phyloP scores from a whole-genome alignment of 2,888 invertebrate species.

The Asteroscopus sphinx region DNA sequence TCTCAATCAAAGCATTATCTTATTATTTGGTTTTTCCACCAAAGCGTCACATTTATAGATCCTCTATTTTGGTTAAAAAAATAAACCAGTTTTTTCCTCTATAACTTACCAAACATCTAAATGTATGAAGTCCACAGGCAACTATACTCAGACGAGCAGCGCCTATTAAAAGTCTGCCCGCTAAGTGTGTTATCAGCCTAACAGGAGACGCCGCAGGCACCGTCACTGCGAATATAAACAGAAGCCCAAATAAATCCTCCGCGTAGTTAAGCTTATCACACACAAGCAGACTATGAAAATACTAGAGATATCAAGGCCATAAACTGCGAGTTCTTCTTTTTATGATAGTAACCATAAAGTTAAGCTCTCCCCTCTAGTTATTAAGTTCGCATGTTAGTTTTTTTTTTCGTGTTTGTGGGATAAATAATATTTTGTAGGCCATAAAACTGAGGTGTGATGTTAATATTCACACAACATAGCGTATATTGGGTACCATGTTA shows the following conservation, averaged over 20 bases:
- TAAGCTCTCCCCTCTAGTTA: slow-evolving; percentile 20
- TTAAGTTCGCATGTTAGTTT: slow-evolving; percentile 14
- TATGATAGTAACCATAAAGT: slow-evolving; percentile 46
- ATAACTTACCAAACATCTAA: no score
- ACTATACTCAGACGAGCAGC: no score
- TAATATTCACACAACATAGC: no score
- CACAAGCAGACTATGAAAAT: slow-evolving; percentile 52
- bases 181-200: slow-evolving; percentile 31
- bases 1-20: no score
- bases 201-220: slow-evolving; percentile 26
- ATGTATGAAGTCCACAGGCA: no score
- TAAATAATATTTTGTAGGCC: background rate
- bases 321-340: slow-evolving; percentile 52
- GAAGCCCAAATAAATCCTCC: slow-evolving; percentile 42
- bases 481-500: no score
- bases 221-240: slow-evolving; percentile 37
- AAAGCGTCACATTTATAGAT: no score
- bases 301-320: slow-evolving; percentile 47
- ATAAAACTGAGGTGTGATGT: background rate
- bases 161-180: slow-evolving; percentile 8
- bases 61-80: no score
- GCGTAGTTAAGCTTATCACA: slow-evolving; percentile 54
- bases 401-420: background rate
- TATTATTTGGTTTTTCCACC: no score
- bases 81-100: no score